Evolutionary conservation across 2,888 invertebrate species (phyloP), one percentile per base, ranked within the genome.

Genomic region (Ormyrus nitidulus): DNA sequence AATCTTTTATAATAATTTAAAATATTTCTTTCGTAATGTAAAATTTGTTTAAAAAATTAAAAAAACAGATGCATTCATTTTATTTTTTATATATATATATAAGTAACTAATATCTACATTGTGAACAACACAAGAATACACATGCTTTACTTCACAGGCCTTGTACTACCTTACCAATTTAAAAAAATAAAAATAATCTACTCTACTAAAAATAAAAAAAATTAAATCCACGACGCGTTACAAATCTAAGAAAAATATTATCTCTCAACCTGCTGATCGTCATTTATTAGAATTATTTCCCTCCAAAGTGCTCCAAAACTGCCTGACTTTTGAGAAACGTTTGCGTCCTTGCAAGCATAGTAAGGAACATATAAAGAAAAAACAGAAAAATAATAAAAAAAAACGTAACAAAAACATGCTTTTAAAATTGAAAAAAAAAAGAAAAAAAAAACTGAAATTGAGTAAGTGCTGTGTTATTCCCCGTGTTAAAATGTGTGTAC

Each of bases 261-360:
- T 68, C 44, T 74, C 59, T 73, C 68, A 69, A 81, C 76, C 79
- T 75, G 75, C 58, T 44, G n/a, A 56, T 81, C 73, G 70, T 79
- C 83, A 84, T 80, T 86, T 88, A 85, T 88, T 87, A 83, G 83
- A 70, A 85, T 89, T 89, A 85, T 89, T 89, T 81, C 90, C 89
- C 83, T 90, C 90, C 90, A 90, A 88, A 83, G 90, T 90, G 85
- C 90, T 90, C 90, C 90, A 90, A 89, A 90, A 90, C 77, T 90
- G 89, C 85, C 88, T 87, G 85, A 90, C 89, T 89, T 89, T 90
- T 76, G 90, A 90, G 86, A 90, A 90, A 84, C 88, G 90, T 84
- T 89, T 90, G 88, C 89, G 90, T 90, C 90, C 90, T 90, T 88
- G 82, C 83, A 83, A 83, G 84, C 84, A 84, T 71, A 81, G 77